A percentile compares a stretch with the other conserved stretches of the same genome.
phyloP scores from a whole-genome alignment of 2,113 vertebrate species.

The Lamprotornis superbus region DNA sequence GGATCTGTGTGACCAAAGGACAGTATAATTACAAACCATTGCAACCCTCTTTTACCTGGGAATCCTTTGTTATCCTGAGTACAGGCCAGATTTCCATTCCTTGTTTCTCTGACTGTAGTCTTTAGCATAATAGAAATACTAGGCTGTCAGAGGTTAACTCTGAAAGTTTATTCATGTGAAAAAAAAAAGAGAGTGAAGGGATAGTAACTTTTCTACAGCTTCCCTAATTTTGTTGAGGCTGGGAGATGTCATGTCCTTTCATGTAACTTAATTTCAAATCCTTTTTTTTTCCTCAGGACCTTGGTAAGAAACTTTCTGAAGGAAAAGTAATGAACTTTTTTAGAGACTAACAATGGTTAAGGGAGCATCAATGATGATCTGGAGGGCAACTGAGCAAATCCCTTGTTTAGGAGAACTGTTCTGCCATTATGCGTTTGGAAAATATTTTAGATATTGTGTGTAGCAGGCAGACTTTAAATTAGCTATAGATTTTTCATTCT shows the following conservation, averaged over 20 bases:
- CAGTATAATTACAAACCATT: neutral
- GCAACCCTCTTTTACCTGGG: neutral
- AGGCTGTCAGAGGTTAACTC: neutral
- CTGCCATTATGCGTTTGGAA: neutral
- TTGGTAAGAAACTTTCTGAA: neutral
- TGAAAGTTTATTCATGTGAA: neutral
- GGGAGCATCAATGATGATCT: neutral
- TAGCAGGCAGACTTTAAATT: neutral
- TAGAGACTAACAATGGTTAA: neutral
- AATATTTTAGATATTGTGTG: neutral
- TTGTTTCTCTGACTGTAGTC: neutral
- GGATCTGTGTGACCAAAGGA: neutral
- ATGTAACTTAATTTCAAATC: neutral
- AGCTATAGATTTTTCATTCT: constrained; percentile 7
- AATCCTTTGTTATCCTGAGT: neutral
- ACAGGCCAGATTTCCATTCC: neutral
- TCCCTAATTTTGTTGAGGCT: neutral
- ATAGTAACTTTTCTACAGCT: neutral
- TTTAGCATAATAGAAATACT: neutral
- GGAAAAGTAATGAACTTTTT: neutral
- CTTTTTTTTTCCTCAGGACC: neutral
- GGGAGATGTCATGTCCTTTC: neutral
- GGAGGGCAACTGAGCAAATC: neutral
- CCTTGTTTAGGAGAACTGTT: neutral
- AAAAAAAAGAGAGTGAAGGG: neutral